These are phyloP conservation scores for Chamaea fasciata DNA, from an alignment of 2,113 vertebrate genomes.

Conservation along the genomic window DNA sequence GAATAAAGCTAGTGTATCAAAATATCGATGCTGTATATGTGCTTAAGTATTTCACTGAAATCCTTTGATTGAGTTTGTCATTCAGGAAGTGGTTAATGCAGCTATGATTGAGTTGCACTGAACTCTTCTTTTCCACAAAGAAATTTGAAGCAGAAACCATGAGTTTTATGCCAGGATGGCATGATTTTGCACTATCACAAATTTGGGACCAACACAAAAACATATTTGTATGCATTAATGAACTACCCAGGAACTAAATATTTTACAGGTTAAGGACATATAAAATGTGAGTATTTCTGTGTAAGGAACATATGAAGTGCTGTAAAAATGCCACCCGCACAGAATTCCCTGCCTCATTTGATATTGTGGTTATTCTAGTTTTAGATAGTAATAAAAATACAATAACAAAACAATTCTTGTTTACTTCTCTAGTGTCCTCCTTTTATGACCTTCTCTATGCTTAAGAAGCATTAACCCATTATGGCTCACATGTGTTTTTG, in stretches of 20 bases:
- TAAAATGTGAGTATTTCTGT: not conserved
- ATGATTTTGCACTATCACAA: not conserved
- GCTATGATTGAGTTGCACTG: not conserved
- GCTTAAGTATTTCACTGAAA: not conserved
- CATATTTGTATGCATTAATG: not conserved
- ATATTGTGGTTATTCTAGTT: not conserved
- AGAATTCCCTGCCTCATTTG: not conserved
- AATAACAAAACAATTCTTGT: not conserved
- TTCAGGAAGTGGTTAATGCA: not conserved
- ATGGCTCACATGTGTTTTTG: not conserved
- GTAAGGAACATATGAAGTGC: not conserved
- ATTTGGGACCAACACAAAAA: not conserved
- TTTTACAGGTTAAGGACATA: not conserved
- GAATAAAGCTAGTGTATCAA: not conserved
- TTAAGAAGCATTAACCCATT: not conserved
- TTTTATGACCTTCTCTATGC: not conserved
- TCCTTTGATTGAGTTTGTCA: not conserved
- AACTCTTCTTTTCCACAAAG: not conserved
- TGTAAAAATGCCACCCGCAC: not conserved
- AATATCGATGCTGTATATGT: not conserved
- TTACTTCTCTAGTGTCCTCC: not conserved
- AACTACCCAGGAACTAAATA: not conserved
- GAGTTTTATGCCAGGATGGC: not conserved
- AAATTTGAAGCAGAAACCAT: not conserved
- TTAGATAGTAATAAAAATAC: not conserved